Conservation (phyloP, 2,113 vertebrate genomes). For the Cnemophilus loriae region DNA sequence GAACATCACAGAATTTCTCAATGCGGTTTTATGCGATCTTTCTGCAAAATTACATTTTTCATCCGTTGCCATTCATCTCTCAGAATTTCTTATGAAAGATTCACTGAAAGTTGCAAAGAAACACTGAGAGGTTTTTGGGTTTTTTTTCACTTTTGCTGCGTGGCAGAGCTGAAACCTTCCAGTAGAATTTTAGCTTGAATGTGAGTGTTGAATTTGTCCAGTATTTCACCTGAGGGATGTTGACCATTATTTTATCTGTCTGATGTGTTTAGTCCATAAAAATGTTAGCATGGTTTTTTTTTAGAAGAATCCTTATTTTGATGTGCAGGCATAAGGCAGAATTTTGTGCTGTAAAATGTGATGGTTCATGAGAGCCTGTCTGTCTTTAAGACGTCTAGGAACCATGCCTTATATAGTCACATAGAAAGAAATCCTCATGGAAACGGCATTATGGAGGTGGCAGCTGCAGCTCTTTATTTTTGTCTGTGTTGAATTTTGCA, state of each 20-base stretch:
- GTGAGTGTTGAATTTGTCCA: not conserved
- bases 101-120: not conserved
- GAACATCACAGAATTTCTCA: not conserved
- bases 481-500: constrained; percentile 21
- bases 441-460: constrained; percentile 55
- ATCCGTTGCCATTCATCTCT: constrained; percentile 1
- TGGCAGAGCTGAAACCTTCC: not conserved
- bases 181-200: not conserved
- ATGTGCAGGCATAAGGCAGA: not conserved
- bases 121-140: not conserved
- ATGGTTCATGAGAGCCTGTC: not conserved
- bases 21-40: not conserved
- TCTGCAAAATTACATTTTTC: not conserved
- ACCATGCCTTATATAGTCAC: constrained; percentile 43
- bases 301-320: not conserved
- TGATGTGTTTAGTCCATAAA: not conserved
- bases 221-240: not conserved
- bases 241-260: not conserved
- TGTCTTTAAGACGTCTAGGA: constrained; percentile 35
- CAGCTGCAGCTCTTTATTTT: constrained; percentile 43
- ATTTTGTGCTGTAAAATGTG: not conserved
- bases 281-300: not conserved
- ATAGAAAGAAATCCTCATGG: constrained; percentile 54
- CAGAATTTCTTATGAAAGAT: not conserved
- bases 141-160: not conserved